Base-by-base conservation (phyloP, 2,797 vertebrate species). In the Caiman crocodilus region DNA sequence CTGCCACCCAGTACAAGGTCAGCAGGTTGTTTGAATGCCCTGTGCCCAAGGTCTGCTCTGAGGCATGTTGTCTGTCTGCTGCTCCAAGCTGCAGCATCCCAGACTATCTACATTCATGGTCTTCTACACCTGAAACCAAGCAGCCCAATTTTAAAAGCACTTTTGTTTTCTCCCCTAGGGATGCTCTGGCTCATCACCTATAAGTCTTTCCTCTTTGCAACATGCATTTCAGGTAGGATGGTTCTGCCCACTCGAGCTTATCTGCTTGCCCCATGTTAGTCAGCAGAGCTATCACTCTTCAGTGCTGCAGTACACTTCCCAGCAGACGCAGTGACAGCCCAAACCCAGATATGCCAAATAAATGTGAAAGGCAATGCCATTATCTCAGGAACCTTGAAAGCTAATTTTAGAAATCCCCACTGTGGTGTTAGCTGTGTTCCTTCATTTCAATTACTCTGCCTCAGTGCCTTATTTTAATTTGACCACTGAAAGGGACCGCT, bases 261-360 rank as follows among this genome's bases (percentile, higher is more conserved):
- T 21, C 23, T 1, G 0, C 57, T 17, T 11, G 64, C 14, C 59
- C 25, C n/a, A 16, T 60, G 8, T 18, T 65, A 61, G 61, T 61
- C 14, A 79, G 59, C 18, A 32, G 28, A 7, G 17, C 32, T 13
- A 9, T 61, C 14, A 7, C 9, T 61, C 21, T 60, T 35, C 30
- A 63, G 4, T 5, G 21, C 0, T 0, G 5, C 18, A 50, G 32
- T 4, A 5, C 5, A 1, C 1, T 0, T 9, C 30, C 21, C 28
- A 59, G 25, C 65, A 76, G 35, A 79, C 23, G 28, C 89, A 79
- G 25, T 0, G 0, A 28, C 0, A 1, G 57, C 18, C 3, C 0
- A 0, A 90, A 35, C 4, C 81, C n/a, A 23, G 15, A 11, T 60
- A 18, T 69, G 16, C 42, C 35, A 13, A 11, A 14, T 2, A 14